Evolutionary conservation across 2,113 vertebrate species (phyloP).

Genomic region (Stigmatopora nigra): DNA sequence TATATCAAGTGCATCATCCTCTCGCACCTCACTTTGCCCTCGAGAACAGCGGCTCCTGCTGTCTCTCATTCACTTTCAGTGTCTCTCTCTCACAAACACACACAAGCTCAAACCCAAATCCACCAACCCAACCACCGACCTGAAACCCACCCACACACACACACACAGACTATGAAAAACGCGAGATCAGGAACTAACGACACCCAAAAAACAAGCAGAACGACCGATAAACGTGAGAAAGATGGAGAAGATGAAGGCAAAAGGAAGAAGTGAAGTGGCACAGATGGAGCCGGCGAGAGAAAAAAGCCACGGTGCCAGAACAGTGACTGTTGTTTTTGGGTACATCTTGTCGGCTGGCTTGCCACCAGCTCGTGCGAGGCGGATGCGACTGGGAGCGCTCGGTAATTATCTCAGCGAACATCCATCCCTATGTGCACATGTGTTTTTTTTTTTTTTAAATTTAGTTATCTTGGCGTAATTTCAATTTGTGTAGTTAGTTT

Average conservation of each 20-base stretch:
- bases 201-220: slow-evolving; percentile 49
- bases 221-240: slow-evolving; percentile 41
- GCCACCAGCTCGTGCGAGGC: slow-evolving; percentile 59
- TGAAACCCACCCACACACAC: no score
- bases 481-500: slow-evolving; percentile 18
- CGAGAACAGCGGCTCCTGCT: slow-evolving; percentile 53
- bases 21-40: slow-evolving; percentile 66
- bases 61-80: slow-evolving; percentile 23
- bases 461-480: slow-evolving; percentile 42
- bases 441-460: slow-evolving; percentile 48
- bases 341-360: slow-evolving; percentile 54
- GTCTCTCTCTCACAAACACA: slow-evolving; percentile 25
- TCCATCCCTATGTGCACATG: slow-evolving; percentile 59
- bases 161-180: no score
- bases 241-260: slow-evolving; percentile 41
- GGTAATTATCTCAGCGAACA: slow-evolving; percentile 57
- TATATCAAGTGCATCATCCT: slow-evolving; percentile 71
- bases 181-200: slow-evolving; percentile 60
- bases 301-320: slow-evolving; percentile 52
- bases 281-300: slow-evolving; percentile 57
- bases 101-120: no score
- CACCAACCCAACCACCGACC: no score
- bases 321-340: slow-evolving; percentile 51
- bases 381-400: slow-evolving; percentile 59
- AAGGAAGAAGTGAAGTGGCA: slow-evolving; percentile 45